These are phyloP conservation scores for Psylliodes chrysocephalus DNA, from an alignment of 2,888 invertebrate species.

Conservation along the genomic window DNA sequence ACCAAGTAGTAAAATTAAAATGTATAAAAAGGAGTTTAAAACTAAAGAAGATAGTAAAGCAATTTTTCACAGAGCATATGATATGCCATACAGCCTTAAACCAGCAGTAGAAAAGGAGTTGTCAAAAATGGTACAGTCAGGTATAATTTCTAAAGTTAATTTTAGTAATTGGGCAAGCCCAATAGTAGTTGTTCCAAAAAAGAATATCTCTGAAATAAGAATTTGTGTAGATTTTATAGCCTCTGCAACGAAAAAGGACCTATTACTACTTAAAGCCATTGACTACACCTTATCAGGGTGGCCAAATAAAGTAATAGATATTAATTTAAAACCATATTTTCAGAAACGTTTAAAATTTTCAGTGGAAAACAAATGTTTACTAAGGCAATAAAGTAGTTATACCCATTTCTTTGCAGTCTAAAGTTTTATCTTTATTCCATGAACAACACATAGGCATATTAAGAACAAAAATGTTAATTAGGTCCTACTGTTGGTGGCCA, in stretches of 20 bases:
- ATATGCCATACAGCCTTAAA: slow-evolving; percentile 43
- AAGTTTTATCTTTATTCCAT: slow-evolving; percentile 40
- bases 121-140: slow-evolving; percentile 30
- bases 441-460: slow-evolving; percentile 43
- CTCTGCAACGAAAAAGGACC: neutral
- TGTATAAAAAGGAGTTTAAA: slow-evolving; percentile 11
- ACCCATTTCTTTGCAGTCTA: slow-evolving; percentile 23
- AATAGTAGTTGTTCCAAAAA: slow-evolving; percentile 53
- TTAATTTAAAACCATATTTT: slow-evolving; percentile 33
- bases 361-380: slow-evolving; percentile 38
- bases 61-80: slow-evolving; percentile 36
- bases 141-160: slow-evolving; percentile 43
- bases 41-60: slow-evolving; percentile 14
- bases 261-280: neutral
- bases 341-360: slow-evolving; percentile 34
- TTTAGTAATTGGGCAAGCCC: slow-evolving; percentile 52
- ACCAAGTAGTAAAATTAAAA: slow-evolving; percentile 7
- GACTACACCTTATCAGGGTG: slow-evolving; percentile 37
- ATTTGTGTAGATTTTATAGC: slow-evolving; percentile 37
- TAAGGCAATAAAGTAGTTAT: slow-evolving; percentile 40
- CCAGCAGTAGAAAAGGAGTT: slow-evolving; percentile 45
- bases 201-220: slow-evolving; percentile 44
- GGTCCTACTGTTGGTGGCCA: slow-evolving; percentile 50
- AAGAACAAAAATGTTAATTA: slow-evolving; percentile 43
- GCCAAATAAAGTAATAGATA: slow-evolving; percentile 29